phyloP scores from a whole-genome alignment of 1,140 invertebrate species.

The Stenopsyche tienmushanensis region DNA sequence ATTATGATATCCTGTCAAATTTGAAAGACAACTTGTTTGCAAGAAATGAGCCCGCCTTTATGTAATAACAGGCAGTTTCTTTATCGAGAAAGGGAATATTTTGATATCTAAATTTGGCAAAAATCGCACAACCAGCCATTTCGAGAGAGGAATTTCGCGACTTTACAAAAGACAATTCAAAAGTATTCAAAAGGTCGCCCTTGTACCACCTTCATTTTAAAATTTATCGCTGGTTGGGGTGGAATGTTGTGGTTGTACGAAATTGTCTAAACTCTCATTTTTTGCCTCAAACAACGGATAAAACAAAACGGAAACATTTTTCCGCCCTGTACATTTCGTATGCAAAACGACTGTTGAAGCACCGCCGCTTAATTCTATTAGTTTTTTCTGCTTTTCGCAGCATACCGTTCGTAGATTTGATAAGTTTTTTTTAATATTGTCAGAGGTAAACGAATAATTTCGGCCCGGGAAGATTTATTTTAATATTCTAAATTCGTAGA shows the following conservation, averaged over 20 bases:
- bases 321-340: slow-evolving; percentile 12
- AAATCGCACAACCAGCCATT: background rate
- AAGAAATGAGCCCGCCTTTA: background rate
- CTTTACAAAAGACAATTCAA: too few relatives aligned
- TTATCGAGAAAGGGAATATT: background rate
- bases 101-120: background rate
- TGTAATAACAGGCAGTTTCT: too few relatives aligned
- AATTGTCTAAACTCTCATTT: too few relatives aligned
- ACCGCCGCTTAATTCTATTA: slow-evolving; percentile 27
- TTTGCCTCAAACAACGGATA: too few relatives aligned
- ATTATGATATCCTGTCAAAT: background rate
- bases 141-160: too few relatives aligned
- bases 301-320: slow-evolving; percentile 14
- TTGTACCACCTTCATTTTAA: too few relatives aligned
- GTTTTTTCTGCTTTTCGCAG: slow-evolving; percentile 16
- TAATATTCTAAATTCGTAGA: slow-evolving; percentile 3
- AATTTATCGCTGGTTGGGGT: too few relatives aligned
- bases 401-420: background rate
- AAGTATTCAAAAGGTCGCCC: too few relatives aligned
- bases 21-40: background rate
- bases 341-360: slow-evolving; percentile 12
- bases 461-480: background rate
- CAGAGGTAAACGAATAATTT: background rate
- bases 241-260: too few relatives aligned
- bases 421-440: slow-evolving; percentile 8